Percentiles rank a stretch among this genome's conserved stretches.
Conservation (phyloP, 1,140 invertebrate species). For the Drosophila yakuba region DNA sequence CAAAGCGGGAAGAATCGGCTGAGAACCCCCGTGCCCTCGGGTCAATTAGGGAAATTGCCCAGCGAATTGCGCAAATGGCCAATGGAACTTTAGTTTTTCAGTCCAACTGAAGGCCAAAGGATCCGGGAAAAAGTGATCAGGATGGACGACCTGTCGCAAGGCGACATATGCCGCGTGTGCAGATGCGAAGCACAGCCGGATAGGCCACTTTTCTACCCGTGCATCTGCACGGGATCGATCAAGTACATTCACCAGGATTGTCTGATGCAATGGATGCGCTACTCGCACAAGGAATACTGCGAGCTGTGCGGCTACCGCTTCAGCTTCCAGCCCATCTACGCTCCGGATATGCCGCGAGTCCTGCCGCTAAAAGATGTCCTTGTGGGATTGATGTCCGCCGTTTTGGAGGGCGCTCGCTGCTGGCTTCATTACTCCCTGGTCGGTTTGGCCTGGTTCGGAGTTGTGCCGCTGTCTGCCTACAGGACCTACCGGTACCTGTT, state of each 20-base stretch:
- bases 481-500: constrained; percentile 97
- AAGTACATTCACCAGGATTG: constrained; percentile 99
- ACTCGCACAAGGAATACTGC: constrained; percentile 99
- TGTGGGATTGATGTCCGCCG: constrained; percentile 94
- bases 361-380: constrained; percentile 93
- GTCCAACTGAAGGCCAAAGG: constrained; percentile 16
- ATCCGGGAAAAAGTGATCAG: constrained; percentile 14
- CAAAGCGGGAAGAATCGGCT: background rate
- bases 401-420: constrained; percentile 96
- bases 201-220: constrained; percentile 97
- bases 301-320: constrained; percentile 99
- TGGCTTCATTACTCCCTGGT: constrained; percentile 99
- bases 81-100: constrained; percentile 5
- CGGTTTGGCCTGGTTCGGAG: constrained; percentile 97
- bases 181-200: constrained; percentile 93
- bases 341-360: constrained; percentile 98
- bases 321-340: constrained; percentile 99
- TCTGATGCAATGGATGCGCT: constrained; percentile 95
- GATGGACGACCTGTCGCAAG: constrained; percentile 81
- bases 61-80: constrained; percentile 64
- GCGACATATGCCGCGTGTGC: constrained; percentile 96
- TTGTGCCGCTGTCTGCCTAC: constrained; percentile 98
- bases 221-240: constrained; percentile 99
- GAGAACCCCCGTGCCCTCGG: background rate
- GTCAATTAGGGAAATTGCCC: constrained; percentile 31